Conservation (phyloP, 2,113 vertebrate genomes). For the Pomatostomus ruficeps region DNA sequence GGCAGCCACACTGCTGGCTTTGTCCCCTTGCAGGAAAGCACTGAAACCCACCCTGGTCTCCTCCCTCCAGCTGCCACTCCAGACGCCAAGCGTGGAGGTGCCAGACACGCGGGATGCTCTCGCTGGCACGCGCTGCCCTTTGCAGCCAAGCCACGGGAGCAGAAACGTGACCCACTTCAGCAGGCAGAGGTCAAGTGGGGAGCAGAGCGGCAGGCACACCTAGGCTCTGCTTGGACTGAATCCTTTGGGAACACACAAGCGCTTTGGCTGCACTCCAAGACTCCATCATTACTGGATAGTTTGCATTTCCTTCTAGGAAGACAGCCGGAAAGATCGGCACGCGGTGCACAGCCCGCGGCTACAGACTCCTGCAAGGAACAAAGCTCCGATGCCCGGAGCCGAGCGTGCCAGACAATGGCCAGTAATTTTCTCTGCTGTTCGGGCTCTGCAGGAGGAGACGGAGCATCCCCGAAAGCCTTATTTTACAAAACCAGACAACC, state of each 20-base stretch:
- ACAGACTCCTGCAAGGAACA: conserved; percentile 24
- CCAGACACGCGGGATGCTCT: neutral
- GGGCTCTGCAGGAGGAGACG: neutral
- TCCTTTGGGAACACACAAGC: neutral
- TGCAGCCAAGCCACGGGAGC: neutral
- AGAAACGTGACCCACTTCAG: neutral
- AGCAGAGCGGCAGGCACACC: neutral
- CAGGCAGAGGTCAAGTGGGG: neutral
- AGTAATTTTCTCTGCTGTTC: neutral
- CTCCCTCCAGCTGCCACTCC: neutral
- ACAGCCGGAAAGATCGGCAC: neutral
- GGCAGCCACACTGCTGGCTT: neutral
- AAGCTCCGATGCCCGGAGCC: neutral
- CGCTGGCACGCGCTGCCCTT: neutral
- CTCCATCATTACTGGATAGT: conserved; percentile 50
- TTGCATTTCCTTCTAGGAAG: conserved; percentile 56
- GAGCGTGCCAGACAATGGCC: neutral
- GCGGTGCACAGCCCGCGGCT: neutral
- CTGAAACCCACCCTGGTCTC: neutral
- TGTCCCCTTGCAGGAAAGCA: neutral
- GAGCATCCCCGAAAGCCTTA: neutral
- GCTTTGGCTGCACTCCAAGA: conserved; percentile 22
- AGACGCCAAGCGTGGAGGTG: accelerated
- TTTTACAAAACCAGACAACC: neutral
- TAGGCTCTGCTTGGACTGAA: neutral